Evolutionary conservation across 2,797 vertebrate species (phyloP), one percentile per base, ranked within the genome.

Genomic region (Malacoraja senta): DNA sequence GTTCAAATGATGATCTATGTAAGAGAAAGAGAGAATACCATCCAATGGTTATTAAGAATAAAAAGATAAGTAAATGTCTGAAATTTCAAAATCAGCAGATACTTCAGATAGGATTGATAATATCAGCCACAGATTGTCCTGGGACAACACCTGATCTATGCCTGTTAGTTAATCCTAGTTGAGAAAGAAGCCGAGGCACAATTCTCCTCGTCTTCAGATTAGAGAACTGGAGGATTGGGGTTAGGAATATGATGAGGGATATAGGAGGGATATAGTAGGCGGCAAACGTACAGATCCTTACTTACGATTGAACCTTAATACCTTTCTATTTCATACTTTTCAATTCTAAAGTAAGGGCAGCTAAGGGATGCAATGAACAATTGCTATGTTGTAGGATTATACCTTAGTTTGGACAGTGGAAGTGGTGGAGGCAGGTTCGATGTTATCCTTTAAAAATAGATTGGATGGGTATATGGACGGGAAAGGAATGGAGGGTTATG

Each of bases 1-100:
- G 99, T 96, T 99, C 98, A 96, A 99, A 99, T 96, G 96, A 95
- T 95, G 97, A 97, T 97, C 99, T 99, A 96, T 95, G 71, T 95
- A 96, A 97, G 97, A 95, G 94, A 95, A 93, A 95, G 93, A 95
- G 96, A 98, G 96, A 97, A 95, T 10, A 44, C 1, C 68, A 92
- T 76, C 0, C 8, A 76, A 76, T 17, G 13, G 35, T 92, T 76
- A 76, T 26, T 10, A 76, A 53, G 12, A 76, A 26, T 58, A 92
- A 92, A 76, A 76, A 29, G 71, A 44, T 76, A 92, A 24, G 17
- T 71, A 24, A 58, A 72, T 24, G 35, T 91, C 32, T 53, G 24
- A 29, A 76, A 92, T 26, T 17, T 88, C 8, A 32, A 9, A 8
- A 19, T 88, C 84, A 68, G 17, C 19, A 65, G 17, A 68, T 88